Percentiles rank a stretch among this genome's conserved stretches.
These are phyloP conservation scores for Piaya cayana DNA, from an alignment of 2,113 vertebrate genomes.

Conservation along the genomic window DNA sequence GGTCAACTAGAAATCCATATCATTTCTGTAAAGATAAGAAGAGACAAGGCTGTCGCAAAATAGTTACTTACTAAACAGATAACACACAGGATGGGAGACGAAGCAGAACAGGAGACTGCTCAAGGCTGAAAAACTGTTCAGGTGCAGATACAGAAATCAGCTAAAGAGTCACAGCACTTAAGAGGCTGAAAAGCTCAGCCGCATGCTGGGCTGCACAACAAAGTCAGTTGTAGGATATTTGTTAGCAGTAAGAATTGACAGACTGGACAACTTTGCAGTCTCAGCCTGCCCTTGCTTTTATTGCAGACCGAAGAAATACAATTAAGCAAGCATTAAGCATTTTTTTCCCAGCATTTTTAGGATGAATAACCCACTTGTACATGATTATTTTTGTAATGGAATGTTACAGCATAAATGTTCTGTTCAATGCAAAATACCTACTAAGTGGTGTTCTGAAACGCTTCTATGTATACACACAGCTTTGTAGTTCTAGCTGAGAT, in stretches of 20 bases:
- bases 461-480: background rate
- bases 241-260: background rate
- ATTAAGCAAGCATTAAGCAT: background rate
- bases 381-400: background rate
- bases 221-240: background rate
- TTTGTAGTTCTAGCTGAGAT: background rate
- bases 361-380: background rate
- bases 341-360: background rate
- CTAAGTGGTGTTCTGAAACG: background rate
- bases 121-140: background rate
- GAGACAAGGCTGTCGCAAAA: background rate
- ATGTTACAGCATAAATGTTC: background rate
- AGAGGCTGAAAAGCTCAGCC: background rate
- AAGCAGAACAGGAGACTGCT: background rate
- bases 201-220: background rate
- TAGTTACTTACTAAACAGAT: background rate
- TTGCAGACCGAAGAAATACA: background rate
- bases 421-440: background rate
- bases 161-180: background rate
- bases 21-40: background rate
- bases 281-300: background rate
- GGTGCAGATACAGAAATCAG: background rate
- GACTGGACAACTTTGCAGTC: background rate
- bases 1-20: background rate
- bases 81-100: background rate